Evolutionary conservation across 2,797 vertebrate genomes (phyloP).

Genomic region (Vireo griseus): DNA sequence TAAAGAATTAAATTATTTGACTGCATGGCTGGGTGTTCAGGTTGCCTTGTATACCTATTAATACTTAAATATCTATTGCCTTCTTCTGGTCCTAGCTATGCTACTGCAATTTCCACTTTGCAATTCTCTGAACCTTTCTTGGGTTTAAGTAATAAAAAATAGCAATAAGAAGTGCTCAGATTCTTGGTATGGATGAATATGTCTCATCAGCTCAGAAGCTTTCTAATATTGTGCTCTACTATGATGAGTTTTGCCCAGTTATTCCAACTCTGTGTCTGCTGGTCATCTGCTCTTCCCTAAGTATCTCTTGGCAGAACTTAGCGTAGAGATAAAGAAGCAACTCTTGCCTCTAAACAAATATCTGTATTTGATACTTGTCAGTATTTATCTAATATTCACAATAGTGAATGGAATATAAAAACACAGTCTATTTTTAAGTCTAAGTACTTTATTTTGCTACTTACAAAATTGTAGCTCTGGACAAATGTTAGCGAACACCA

Average conservation of each 20-base stretch:
- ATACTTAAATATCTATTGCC: not conserved
- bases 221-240: conserved; percentile 28
- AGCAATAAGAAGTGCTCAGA: not conserved
- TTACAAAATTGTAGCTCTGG: not conserved
- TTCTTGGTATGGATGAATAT: not conserved
- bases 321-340: not conserved
- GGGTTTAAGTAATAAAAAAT: not conserved
- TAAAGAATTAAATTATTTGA: conserved; percentile 23
- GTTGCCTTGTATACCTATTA: conserved; percentile 1
- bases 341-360: not conserved
- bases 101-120: not conserved
- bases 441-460: not conserved
- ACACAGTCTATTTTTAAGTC: not conserved
- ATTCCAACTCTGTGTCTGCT: conserved; percentile 28
- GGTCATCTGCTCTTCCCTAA: conserved; percentile 34
- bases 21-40: not conserved
- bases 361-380: not conserved
- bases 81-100: not conserved
- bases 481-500: not conserved
- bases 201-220: conserved; percentile 29
- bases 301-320: conserved; percentile 26
- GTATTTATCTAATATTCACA: not conserved
- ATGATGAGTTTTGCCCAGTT: not conserved
- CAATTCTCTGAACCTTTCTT: not conserved
- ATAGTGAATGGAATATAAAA: not conserved